A percentile compares a stretch with the other conserved stretches of the same genome.
These are phyloP conservation scores for Drosophila lini DNA, from an alignment of 1,140 invertebrate species.

Conservation along the genomic window DNA sequence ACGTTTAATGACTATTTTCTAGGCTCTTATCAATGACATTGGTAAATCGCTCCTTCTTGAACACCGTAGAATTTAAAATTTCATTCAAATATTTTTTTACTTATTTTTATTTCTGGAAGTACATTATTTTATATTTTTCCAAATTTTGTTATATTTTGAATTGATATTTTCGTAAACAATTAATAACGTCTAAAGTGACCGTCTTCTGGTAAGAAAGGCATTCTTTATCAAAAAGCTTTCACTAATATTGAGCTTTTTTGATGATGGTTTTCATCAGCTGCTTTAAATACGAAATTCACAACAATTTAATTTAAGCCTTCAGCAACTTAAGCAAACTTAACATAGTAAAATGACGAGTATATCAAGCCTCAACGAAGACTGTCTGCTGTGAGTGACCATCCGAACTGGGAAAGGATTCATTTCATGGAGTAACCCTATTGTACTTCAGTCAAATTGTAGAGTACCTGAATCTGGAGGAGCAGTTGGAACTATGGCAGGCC, in stretches of 20 bases:
- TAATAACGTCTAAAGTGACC: neutral
- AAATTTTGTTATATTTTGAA: no score
- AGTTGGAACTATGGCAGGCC: slow-evolving; percentile 37
- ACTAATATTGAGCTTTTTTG: slow-evolving; percentile 6
- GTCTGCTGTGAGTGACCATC: slow-evolving; percentile 32
- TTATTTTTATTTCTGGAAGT: no score
- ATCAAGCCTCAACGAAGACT: slow-evolving; percentile 33
- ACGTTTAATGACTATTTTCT: no score
- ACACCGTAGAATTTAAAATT: no score
- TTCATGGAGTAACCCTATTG: neutral
- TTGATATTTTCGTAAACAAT: no score
- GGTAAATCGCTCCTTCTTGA: no score
- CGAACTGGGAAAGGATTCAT: no score
- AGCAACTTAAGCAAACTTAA: no score
- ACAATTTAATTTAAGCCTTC: neutral
- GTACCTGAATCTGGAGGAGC: slow-evolving; percentile 30
- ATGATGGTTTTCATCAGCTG: slow-evolving; percentile 28
- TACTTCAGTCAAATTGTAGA: slow-evolving; percentile 40
- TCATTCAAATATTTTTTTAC: no score
- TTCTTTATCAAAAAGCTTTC: neutral
- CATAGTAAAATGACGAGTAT: slow-evolving; percentile 3
- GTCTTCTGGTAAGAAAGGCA: neutral
- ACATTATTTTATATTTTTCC: no score
- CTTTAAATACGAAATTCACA: slow-evolving; percentile 3
- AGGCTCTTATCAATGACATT: no score